Conservation (phyloP, 2,113 vertebrate genomes). For the Chaetops frenatus region DNA sequence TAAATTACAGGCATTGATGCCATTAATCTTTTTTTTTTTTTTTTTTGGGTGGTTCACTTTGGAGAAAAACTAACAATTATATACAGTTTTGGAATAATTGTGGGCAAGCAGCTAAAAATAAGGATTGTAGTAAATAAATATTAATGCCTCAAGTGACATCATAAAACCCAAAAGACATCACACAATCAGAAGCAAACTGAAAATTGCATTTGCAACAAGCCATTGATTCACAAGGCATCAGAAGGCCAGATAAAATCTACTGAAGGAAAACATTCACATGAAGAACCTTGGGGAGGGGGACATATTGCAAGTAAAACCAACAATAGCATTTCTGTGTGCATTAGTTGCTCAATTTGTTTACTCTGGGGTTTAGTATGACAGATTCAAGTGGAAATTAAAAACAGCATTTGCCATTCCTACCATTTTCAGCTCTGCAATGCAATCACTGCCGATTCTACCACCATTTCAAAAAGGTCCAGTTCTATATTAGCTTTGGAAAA, state of each 20-base stretch:
- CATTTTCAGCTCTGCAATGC: neutral
- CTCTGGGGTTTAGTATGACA: neutral
- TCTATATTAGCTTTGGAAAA: neutral
- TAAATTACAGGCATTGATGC: constrained; percentile 13
- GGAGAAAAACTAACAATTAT: neutral
- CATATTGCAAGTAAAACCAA: neutral
- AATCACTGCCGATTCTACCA: neutral
- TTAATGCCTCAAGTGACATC: neutral
- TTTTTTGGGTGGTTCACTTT: neutral
- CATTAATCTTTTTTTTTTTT: constrained; percentile 9
- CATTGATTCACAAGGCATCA: neutral
- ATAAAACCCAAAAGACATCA: neutral
- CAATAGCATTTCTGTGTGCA: neutral
- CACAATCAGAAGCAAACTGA: neutral
- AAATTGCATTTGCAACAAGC: neutral
- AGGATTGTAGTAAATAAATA: neutral
- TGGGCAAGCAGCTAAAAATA: neutral
- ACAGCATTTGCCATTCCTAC: neutral
- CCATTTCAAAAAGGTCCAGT: neutral
- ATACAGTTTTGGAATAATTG: neutral
- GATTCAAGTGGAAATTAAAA: neutral
- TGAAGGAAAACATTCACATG: neutral
- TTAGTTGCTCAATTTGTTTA: neutral
- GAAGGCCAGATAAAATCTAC: neutral
- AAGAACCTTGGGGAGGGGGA: neutral